Base-by-base conservation (phyloP, 2,797 vertebrate genomes). In the Hippocampus kuda region DNA sequence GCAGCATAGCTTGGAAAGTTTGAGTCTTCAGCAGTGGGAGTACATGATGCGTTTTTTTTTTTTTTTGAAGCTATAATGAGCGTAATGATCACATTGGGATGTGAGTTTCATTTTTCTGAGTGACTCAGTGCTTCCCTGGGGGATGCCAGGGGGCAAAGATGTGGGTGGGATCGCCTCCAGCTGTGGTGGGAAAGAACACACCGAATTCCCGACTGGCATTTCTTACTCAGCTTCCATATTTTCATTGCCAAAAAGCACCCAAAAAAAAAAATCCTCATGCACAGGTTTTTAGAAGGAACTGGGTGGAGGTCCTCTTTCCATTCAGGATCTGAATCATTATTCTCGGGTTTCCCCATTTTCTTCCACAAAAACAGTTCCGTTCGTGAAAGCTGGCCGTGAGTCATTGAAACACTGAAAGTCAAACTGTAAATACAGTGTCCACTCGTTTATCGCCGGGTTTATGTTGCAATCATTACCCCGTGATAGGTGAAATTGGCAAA, bases 61-160 rank as follows among this genome's bases (percentile, higher is more conserved):
- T 12, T 12, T 2, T 2, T 24, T 5, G 5, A 62, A 38, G 60
- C 38, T 41, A 66, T 82, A 79, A 85, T 71, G 70, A 77, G 64
- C 76, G 68, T 75, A 77, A 73, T 68, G 75, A 70, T 65, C 62
- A 53, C 42, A 75, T 51, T 70, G 69, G 80, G 80, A 84, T 78
- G 75, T 74, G 67, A 81, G 79, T 75, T 77, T 70, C 10, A 2
- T 48, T 72, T 70, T 77, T 73, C 70, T 46, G 66, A 76, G 79
- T 91, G 88, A 90, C 83, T 90, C 89, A 88, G 67, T 74, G 71
- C 68, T 82, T 86, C 79, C 87, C 71, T 66, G 38, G 73, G 65
- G 75, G 72, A 81, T 68, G 30, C 18, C 27, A 13, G 18, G 63
- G 22, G 69, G 70, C 41, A 62, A 63, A 26, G 7, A 4, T 7